These are phyloP conservation scores for Drosophila burlai DNA, from an alignment of 1,140 invertebrate genomes.

Conservation along the genomic window DNA sequence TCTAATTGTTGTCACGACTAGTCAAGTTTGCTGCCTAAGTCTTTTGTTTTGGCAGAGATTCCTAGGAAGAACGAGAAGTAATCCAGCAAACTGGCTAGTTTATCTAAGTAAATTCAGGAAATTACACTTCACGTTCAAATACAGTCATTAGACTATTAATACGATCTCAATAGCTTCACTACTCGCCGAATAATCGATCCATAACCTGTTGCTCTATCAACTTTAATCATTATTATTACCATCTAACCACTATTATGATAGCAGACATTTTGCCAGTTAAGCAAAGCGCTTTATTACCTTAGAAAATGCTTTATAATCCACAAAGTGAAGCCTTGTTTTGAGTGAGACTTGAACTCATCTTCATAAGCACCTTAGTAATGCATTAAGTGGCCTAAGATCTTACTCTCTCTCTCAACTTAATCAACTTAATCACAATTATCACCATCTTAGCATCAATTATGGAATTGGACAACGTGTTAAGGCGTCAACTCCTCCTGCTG, in stretches of 20 bases:
- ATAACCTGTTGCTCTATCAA: not conserved
- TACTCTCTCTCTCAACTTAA: slow-evolving; percentile 16
- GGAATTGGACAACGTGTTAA: slow-evolving; percentile 21
- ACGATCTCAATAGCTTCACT: too few relatives aligned
- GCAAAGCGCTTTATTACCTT: not conserved
- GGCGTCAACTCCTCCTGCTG: slow-evolving; percentile 10
- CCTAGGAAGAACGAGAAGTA: not conserved
- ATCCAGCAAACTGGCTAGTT: not conserved
- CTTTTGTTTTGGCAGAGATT: slow-evolving; percentile 31
- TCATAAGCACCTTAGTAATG: slow-evolving; percentile 13
- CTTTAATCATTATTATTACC: slow-evolving; percentile 27
- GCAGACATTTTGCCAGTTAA: not conserved
- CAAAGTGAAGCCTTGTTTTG: not conserved
- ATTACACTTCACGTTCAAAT: not conserved
- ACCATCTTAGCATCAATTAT: slow-evolving; percentile 25
- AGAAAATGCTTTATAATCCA: not conserved
- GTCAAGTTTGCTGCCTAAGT: slow-evolving; percentile 33
- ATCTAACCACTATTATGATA: slow-evolving; percentile 5
- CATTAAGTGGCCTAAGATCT: not conserved
- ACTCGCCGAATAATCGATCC: slow-evolving; percentile 5
- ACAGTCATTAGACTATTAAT: not conserved
- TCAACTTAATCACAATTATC: slow-evolving; percentile 20
- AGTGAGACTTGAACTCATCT: not conserved
- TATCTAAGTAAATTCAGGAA: not conserved
- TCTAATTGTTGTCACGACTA: slow-evolving; percentile 11